Percentiles rank a stretch among this genome's conserved stretches.
Conservation (phyloP, 2,797 vertebrate species). For the Cyclura pinguis region DNA sequence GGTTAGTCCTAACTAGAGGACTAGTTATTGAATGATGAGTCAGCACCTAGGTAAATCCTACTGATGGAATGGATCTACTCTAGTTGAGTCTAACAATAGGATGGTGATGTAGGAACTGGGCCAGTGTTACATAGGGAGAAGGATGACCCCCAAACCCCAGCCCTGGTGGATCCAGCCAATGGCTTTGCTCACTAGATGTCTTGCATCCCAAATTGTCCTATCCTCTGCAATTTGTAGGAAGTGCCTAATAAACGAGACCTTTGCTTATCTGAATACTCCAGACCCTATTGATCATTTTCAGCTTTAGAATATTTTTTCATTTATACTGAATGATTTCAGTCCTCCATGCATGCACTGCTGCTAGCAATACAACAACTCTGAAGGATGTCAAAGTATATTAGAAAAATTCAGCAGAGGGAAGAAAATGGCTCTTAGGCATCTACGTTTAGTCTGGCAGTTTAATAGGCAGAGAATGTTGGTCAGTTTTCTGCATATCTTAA, state of each 20-base stretch:
- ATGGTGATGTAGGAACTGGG: not conserved
- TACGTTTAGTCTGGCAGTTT: slow-evolving; percentile 1
- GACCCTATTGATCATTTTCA: not conserved
- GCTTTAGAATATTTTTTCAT: not conserved
- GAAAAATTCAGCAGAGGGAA: not conserved
- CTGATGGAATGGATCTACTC: no score
- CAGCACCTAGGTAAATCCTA: not conserved
- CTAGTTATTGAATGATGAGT: not conserved
- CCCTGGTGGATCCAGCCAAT: not conserved
- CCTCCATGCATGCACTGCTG: slow-evolving; percentile 2
- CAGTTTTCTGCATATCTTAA: not conserved
- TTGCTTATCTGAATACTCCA: not conserved
- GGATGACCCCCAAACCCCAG: not conserved
- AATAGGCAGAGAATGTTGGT: not conserved
- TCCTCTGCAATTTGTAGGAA: not conserved
- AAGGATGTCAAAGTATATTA: not conserved
- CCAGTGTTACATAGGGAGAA: not conserved
- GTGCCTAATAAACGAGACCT: not conserved
- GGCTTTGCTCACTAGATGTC: not conserved
- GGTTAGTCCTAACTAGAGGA: no score
- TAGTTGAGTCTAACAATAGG: no score
- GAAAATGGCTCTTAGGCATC: not conserved
- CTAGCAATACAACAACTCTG: not conserved
- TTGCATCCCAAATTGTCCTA: not conserved
- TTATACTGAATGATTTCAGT: slow-evolving; percentile 6